phyloP scores from a whole-genome alignment of 2,888 invertebrate species.

The Ennomos quercinarius region DNA sequence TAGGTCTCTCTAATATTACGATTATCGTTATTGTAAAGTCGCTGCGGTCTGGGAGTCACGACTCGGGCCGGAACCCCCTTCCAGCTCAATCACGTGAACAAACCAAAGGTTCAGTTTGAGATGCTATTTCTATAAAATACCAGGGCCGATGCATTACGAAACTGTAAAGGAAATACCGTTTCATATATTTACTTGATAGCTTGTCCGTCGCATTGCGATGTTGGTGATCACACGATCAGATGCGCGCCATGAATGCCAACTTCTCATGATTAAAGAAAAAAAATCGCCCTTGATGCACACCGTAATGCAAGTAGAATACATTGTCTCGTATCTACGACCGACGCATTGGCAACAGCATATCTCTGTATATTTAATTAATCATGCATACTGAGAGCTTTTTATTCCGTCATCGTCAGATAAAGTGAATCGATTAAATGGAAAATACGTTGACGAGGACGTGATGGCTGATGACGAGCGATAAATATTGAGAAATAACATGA shows the following conservation, averaged over 20 bases:
- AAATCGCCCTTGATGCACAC: slow-evolving; percentile 36
- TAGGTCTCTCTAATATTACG: slow-evolving; percentile 37
- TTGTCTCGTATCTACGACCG: slow-evolving; percentile 14
- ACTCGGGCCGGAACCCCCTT: slow-evolving; percentile 38
- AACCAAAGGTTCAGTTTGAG: slow-evolving; percentile 37
- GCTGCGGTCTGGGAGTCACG: slow-evolving; percentile 50
- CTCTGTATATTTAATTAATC: slow-evolving; percentile 29
- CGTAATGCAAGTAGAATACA: slow-evolving; percentile 27
- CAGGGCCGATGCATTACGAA: slow-evolving; percentile 45
- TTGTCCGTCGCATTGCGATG: slow-evolving; percentile 42
- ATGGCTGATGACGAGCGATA: too few relatives aligned
- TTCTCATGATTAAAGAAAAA: slow-evolving; percentile 33
- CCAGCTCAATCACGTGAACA: slow-evolving; percentile 33
- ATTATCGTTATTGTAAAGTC: slow-evolving; percentile 31
- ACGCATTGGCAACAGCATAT: slow-evolving; percentile 25
- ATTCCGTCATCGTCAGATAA: slow-evolving; percentile 19
- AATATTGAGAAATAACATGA: too few relatives aligned
- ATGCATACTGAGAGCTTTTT: slow-evolving; percentile 16
- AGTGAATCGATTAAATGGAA: slow-evolving; percentile 22
- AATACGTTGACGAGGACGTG: slow-evolving; percentile 13
- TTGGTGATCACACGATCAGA: slow-evolving; percentile 39
- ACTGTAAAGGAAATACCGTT: slow-evolving; percentile 40
- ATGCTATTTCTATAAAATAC: slow-evolving; percentile 45
- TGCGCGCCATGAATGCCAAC: slow-evolving; percentile 55
- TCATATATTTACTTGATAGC: slow-evolving; percentile 35